Evolutionary conservation across 2,113 vertebrate genomes (phyloP).

Genomic region (Etheostoma cragini): DNA sequence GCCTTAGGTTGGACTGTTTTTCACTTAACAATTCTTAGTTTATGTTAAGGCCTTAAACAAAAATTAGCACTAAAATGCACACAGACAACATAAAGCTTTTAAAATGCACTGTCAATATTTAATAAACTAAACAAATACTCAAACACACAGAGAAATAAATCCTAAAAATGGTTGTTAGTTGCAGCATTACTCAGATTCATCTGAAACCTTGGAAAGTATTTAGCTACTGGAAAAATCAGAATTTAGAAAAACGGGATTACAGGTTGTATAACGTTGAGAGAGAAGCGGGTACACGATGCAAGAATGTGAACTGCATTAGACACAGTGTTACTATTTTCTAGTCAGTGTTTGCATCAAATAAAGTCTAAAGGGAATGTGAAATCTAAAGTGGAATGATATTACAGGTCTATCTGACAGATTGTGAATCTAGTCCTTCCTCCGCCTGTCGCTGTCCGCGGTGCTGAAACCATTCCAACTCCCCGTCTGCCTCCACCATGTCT

Average conservation of each 20-base stretch:
- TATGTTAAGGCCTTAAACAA: no score
- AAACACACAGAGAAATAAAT: neutral
- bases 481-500: slow-evolving; percentile 60
- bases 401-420: neutral
- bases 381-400: neutral
- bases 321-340: no score
- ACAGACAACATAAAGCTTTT: no score
- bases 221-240: no score
- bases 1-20: no score
- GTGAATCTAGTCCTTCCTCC: neutral
- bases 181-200: neutral
- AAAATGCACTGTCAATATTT: no score
- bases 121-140: neutral
- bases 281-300: no score
- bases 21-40: no score
- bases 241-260: neutral
- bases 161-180: neutral
- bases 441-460: slow-evolving; percentile 85
- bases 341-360: neutral
- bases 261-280: neutral
- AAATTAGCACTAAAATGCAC: no score
- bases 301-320: neutral
- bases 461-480: slow-evolving; percentile 74
- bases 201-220: neutral
- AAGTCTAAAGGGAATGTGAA: neutral